These are phyloP conservation scores for Notiomystis cincta DNA, from an alignment of 2,113 vertebrate species.

Conservation along the genomic window DNA sequence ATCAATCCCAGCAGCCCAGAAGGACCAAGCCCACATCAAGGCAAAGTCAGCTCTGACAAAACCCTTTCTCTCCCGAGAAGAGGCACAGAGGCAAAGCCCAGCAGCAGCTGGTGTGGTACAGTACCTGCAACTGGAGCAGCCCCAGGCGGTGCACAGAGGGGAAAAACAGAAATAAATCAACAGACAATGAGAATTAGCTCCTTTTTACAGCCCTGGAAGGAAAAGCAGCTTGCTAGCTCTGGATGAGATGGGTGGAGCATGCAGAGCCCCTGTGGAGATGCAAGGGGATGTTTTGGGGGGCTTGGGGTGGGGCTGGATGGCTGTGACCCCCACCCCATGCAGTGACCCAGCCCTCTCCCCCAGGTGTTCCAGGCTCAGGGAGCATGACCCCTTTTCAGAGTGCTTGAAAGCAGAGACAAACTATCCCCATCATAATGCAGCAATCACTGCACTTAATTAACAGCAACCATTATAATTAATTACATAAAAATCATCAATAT, in stretches of 20 bases:
- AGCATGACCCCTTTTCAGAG: neutral
- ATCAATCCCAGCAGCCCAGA: neutral
- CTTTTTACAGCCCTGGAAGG: neutral
- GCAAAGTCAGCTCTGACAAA: neutral
- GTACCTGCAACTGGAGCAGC: slow-evolving; percentile 75
- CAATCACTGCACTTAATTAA: neutral
- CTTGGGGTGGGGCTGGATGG: too few species aligned
- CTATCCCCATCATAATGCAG: neutral
- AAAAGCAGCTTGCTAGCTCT: neutral
- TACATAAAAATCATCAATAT: rapidly evolving
- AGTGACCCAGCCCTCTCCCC: neutral
- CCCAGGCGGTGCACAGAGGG: neutral
- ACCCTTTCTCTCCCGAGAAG: rapidly evolving
- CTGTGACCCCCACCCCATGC: neutral
- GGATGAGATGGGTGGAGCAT: neutral
- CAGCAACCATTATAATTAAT: neutral
- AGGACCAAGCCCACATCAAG: neutral
- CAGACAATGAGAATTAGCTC: slow-evolving; percentile 22
- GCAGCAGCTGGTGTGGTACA: neutral
- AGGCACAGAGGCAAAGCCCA: neutral
- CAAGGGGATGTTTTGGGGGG: neutral
- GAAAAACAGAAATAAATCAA: slow-evolving; percentile 19
- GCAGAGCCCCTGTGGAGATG: neutral
- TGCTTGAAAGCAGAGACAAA: neutral
- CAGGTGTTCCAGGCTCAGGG: rapidly evolving